Conservation (phyloP, 2,797 vertebrate genomes). For the Myripristis jacobus region DNA sequence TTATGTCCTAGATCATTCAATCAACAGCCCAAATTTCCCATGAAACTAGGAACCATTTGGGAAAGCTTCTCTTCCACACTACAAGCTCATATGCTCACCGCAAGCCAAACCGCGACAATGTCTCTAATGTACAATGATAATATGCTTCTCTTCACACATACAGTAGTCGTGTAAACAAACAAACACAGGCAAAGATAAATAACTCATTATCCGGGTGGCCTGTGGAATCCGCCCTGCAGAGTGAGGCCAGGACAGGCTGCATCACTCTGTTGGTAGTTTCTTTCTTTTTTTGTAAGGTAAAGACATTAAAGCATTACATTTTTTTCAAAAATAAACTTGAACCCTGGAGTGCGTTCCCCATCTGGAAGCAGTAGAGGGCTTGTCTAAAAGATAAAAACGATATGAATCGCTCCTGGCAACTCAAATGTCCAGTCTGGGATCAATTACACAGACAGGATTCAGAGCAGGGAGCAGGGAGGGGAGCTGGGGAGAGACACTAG, state of each 20-base stretch:
- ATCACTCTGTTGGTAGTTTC: slow-evolving; percentile 11
- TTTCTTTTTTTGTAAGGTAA: slow-evolving; percentile 68
- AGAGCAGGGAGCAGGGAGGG: slow-evolving; percentile 55
- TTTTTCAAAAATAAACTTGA: slow-evolving; percentile 78
- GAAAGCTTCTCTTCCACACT: neutral
- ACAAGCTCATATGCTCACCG: slow-evolving; percentile 10
- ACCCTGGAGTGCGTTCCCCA: slow-evolving; percentile 79
- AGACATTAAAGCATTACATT: slow-evolving; percentile 82
- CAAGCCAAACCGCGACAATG: slow-evolving; percentile 41
- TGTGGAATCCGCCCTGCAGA: slow-evolving; percentile 27
- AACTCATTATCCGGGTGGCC: slow-evolving; percentile 52
- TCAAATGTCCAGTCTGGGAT: slow-evolving; percentile 85
- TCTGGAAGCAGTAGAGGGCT: slow-evolving; percentile 85
- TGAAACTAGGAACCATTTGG: neutral
- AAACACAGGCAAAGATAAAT: slow-evolving; percentile 58
- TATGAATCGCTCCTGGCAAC: slow-evolving; percentile 86
- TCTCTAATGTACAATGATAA: slow-evolving; percentile 45
- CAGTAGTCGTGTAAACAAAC: slow-evolving; percentile 60
- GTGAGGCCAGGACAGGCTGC: slow-evolving; percentile 23
- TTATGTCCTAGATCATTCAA: neutral
- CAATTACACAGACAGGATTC: slow-evolving; percentile 84
- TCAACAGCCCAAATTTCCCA: neutral
- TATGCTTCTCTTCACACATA: slow-evolving; percentile 53
- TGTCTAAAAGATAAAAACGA: slow-evolving; percentile 86
- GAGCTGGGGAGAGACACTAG: slow-evolving; percentile 21